Evolutionary conservation across 2,888 invertebrate genomes (phyloP), one percentile per base, ranked within the genome.

Genomic region (Lycia hirtaria): DNA sequence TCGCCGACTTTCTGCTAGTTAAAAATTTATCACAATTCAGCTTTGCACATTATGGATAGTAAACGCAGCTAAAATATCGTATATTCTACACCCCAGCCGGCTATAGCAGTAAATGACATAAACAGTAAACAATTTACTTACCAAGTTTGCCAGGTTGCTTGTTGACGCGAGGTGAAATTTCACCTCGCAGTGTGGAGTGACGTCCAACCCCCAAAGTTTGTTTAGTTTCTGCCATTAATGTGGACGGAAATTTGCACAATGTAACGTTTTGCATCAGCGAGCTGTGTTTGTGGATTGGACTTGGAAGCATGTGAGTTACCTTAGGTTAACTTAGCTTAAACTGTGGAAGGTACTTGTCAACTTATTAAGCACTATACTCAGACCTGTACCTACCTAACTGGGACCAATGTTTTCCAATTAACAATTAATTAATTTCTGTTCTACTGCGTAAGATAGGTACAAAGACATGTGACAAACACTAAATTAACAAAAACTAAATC

Each of bases 191-290:
- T 49, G 30, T 15, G 56, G 50, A 61, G 56, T 67, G 64, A 60
- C 60, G 60, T 58, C 56, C 60, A 5, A 50, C 51, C 49, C 55
- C 45, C 19, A 35, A 65, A 65, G 60, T 67, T 64, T 53, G 56
- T 60, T 58, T 53, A 50, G 52, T 53, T 48, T 55, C 54, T 56
- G 58, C 60, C 57, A 60, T 62, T 65, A 67, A 48, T 58, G 51
- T 60, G 56, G 57, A 60, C 56, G 60, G 62, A 59, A 60, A 63
- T 63, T 63, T 63, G 55, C 62, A 57, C 59, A 61, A 55, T 60
- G 52, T 55, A 26, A 37, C 48, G 55, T 67, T 57, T n/a, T 32
- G 26, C 41, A 41, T 32, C 54, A 38, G 19, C 48, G 59, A 33
- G 47, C 30, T 56, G 30, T 62, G 52, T 56, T 62, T 38, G 30